Base-by-base conservation (phyloP, 2,888 invertebrate genomes). In the Drosophila helvetica region DNA sequence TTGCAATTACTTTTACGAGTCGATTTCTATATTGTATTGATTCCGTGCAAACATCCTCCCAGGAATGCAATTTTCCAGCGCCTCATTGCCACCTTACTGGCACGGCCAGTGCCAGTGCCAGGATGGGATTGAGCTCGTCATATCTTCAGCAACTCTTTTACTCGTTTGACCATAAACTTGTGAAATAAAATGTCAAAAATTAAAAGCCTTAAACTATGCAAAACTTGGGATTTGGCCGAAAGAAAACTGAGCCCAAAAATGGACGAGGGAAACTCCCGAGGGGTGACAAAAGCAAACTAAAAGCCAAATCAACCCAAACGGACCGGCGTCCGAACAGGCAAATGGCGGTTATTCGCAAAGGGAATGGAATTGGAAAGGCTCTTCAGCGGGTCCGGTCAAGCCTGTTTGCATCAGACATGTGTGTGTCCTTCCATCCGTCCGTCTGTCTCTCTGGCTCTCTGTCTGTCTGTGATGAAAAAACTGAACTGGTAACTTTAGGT, bases 401-500 rank as follows among this genome's bases (percentile, higher is more conserved):
- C 19, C 33, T 30, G 27, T 22, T 56, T 47, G n/a, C 46, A 33
- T 65, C 68, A 52, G 75, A 76, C 76, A 79, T 80, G 83, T 78
- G 72, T 81, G 69, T 78, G 82, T 79, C 22, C 22, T 3, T 22
- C 22, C 22, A 2, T 19, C 19, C 2, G 19, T 78, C 27, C 27
- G 10, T 30, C 10, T 1, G 12, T 33, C 5, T 12, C 5, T 33
- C 33, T 1, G 75, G 59, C 51, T 67, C 50, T 30, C 10, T 3
- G 12, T 33, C 1, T 12, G 33, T 33, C 19, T 69, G 17, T 48
- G 46, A 75, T 53, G 71, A 67, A 74, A 61, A 84, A 80, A 76
- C 82, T 80, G 80, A 80, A 76, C 82, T 80, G 80, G 72, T 70
- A 80, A 86, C 76, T 79, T 80, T 79, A 79, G 79, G 79, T 86